Evolutionary conservation across 2,113 vertebrate genomes (phyloP), one percentile per base, ranked within the genome.

Genomic region (Syrmaticus mikado): DNA sequence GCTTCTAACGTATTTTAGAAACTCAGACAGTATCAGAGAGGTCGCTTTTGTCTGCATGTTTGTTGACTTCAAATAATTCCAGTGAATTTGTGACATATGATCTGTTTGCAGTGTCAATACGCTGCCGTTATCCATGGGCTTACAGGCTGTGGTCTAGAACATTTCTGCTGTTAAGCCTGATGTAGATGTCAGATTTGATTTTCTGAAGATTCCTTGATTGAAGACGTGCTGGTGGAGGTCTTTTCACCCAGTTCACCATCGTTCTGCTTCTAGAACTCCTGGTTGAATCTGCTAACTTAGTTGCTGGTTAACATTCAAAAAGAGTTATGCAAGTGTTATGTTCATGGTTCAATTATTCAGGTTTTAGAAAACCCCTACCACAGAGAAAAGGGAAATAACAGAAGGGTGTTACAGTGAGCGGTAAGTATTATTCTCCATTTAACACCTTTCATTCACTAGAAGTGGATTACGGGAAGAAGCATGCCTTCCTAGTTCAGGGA

Each of bases 381-480:
- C 1, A 70, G 53, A 4, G 6, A 79, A 19, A 0, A 8, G 67
- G 43, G 4, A 82, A 75, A n/a, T 72, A 48, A 52, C 48, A 77
- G 41, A 91, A 74, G 13, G 24, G 40, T 79, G 7, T 68, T 91
- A 74, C 41, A 57, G 14, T 57, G 70, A 84, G 15, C 1, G 7
- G 38, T 43, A 83, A 66, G 34, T 72, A 36, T 62, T 87, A 85
- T 90, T 82, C 77, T 90, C 41, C 19, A 40, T 67, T 77, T 81
- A 67, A 62, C 28, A 52, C 11, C 8, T 64, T 82, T 71, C 50
- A 58, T 48, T 78, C 74, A 76, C 6, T 30, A 36, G 62, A 34
- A 68, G 17, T n/a, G n/a, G 50, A 74, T 84, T 67, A 57, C 20
- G 38, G 48, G 78, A 85, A 70, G 27, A 19, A 92, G 11, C 45